Base-by-base conservation (phyloP, 2,888 invertebrate species). In the Acrocyrtus sp. region DNA sequence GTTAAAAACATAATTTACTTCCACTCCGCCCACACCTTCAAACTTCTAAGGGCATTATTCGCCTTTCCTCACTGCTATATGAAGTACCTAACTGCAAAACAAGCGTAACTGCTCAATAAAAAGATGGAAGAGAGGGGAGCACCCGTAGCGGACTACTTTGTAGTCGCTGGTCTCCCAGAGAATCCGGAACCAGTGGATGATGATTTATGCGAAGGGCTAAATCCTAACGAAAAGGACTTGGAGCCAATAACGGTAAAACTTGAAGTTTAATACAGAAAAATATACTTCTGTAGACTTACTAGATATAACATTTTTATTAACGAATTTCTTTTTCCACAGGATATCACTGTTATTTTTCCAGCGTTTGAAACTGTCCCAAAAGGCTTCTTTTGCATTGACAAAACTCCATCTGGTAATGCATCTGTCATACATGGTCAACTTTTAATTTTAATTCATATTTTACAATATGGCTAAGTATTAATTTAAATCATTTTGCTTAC, bases 141-240 rank as follows among this genome's bases (percentile, higher is more conserved):
- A 27, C 57, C 58, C 47, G 94, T 98, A 77, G 97, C 95, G 24
- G 98, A 99, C 87, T 98, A 98, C 86, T 99, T 99, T 87, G 96
- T 99, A 80, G 94, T 98, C 75, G 97, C 98, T 83, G 98, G 98
- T 27, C 87, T 98, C 84, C 93, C 96, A 17, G 92, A 92, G 76
- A 89, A 91, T 83, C 91, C 92, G 27, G 90, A 92, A 83, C 87
- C 91, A 70, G 86, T 93, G 60, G 92, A 93, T 83, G 89, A 89
- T 81, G 92, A 93, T 74, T 93, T 93, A 84, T 91, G 92, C 77
- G 89, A 89, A 81, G 87, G 87, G 19, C 86, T 88, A 2, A 92
- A 92, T 83, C 88, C 95, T 53, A 94, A 93, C 84, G 90, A 91
- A 82, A 91, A 91, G 83, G 89, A 91, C 84, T 89, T 91, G 80